Conservation (phyloP, 1,140 invertebrate species). For the Apis cerana region DNA sequence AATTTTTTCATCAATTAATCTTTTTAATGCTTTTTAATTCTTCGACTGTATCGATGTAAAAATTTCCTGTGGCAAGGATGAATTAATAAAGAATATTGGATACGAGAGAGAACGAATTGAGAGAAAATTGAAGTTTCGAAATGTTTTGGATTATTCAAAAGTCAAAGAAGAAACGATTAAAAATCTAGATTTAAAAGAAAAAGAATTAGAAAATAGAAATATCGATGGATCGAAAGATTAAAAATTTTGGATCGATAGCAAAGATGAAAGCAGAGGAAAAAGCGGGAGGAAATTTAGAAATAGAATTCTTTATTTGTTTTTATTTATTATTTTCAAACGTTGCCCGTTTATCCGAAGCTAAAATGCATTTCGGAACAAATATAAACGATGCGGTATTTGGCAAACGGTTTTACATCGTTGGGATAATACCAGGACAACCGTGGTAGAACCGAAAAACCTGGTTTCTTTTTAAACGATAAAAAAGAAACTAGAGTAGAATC, state of each 20-base stretch:
- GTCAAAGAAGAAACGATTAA: not conserved
- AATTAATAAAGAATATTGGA: no score
- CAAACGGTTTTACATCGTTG: not conserved
- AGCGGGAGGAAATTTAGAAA: no score
- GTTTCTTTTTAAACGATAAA: slow-evolving; percentile 5
- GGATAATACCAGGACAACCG: not conserved
- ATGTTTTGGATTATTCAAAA: not conserved
- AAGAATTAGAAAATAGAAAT: not conserved
- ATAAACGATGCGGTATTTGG: not conserved
- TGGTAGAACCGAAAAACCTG: not conserved
- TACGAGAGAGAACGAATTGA: not conserved
- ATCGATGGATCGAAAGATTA: not conserved
- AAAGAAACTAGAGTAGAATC: slow-evolving; percentile 9
- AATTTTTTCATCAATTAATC: no score
- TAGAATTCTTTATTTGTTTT: no score
- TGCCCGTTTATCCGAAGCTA: no score
- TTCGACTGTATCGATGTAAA: no score
- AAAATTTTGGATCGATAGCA: no score
- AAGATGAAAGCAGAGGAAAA: not conserved
- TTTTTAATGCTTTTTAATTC: no score
- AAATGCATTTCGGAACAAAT: not conserved
- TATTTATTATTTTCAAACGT: no score
- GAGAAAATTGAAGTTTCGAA: not conserved
- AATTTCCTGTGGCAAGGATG: no score
- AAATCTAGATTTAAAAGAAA: not conserved